Evolutionary conservation across 2,888 invertebrate species (phyloP), one percentile per base, ranked within the genome.

Genomic region (Drosophila acutilabella): DNA sequence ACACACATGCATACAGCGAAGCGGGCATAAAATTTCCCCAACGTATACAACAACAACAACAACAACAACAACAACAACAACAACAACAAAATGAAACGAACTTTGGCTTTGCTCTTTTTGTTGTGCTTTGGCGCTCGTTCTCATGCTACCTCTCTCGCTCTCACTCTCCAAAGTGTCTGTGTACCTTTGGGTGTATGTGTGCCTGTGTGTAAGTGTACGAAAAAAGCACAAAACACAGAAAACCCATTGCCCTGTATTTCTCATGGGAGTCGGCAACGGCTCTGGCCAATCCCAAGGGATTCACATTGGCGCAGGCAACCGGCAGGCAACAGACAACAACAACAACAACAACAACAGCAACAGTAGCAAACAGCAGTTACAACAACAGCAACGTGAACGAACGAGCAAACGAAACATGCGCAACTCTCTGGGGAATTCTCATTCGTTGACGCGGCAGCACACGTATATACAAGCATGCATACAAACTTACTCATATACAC

Each of bases 201-300:
- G 26, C 44, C 52, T 71, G 52, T 74, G 58, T 53, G 52, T 66
- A 66, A 59, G 62, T 67, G 78, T 61, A 74, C 51, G 73, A 80
- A 84, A 83, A 83, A 84, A 84, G 87, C 87, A 84, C 83, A 84
- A 91, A 91, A 92, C 91, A 91, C 90, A 91, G 91, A 92, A 92
- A 92, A 92, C 90, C 92, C 92, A 92, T 92, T 91, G 91, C 91
- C 83, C 89, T 90, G 90, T 90, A 92, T 92, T 91, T 91, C 92
- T 92, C 92, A 69, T 80, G 92, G 91, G 92, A 91, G 81, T 87
- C 75, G 87, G 68, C 83, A 82, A 83, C 81, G 81, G 80, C 84
- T 81, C 84, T 89, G 85, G 84, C 85, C 89, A 91, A 91, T 92
- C 92, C 92, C 92, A 73, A 89, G 91, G 92, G 78, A 78, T 69